phyloP scores from a whole-genome alignment of 2,113 vertebrate species.

The Steatornis caripensis region DNA sequence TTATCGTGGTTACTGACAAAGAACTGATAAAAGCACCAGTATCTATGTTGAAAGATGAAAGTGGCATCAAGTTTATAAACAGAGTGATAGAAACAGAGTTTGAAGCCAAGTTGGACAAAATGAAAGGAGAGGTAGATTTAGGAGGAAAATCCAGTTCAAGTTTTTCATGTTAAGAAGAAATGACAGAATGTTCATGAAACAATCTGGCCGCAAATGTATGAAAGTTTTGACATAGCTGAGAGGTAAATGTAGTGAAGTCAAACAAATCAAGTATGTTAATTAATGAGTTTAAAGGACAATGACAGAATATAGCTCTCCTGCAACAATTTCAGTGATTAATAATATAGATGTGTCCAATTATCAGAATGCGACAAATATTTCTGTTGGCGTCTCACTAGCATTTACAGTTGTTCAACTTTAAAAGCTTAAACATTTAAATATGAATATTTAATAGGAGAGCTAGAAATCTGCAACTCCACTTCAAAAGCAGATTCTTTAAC shows the following conservation, averaged over 20 bases:
- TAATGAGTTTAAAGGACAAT: background rate
- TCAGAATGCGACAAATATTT: background rate
- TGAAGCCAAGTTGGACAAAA: background rate
- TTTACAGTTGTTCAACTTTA: background rate
- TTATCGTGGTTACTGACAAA: background rate
- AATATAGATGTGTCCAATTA: background rate
- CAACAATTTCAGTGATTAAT: background rate
- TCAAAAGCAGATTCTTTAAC: background rate
- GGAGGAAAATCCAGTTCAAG: background rate
- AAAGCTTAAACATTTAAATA: background rate
- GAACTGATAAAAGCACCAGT: background rate
- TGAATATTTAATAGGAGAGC: background rate
- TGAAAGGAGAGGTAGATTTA: background rate
- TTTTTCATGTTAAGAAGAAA: background rate
- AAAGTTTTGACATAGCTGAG: background rate
- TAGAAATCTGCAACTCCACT: background rate
- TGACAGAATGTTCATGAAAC: fast-evolving
- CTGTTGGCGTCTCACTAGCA: background rate
- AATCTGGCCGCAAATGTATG: background rate
- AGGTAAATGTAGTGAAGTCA: background rate
- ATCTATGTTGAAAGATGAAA: background rate
- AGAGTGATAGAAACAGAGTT: background rate
- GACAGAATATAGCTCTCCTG: background rate
- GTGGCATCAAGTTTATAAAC: background rate
- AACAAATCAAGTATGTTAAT: background rate